Base-by-base conservation (phyloP, 2,888 invertebrate species). In the Belgica antarctica region DNA sequence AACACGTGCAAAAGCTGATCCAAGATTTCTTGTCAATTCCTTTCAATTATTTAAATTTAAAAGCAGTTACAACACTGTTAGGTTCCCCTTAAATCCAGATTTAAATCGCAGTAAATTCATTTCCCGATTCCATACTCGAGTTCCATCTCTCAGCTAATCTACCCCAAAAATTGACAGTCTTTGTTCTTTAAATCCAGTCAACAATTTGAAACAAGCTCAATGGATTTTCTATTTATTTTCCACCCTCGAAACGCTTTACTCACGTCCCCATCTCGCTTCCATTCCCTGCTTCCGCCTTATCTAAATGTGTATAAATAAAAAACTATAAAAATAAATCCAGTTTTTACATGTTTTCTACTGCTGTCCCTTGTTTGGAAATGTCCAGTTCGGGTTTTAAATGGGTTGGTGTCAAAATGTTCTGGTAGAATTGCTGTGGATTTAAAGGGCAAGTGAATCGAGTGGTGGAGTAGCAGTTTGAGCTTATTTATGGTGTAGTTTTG, bases 171-270 rank as follows among this genome's bases (percentile, higher is more conserved):
- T 41, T 41, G 41, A 41, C 41, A 41, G 41, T 41, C 41, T 12
- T 12, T 41, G 41, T 41, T n/a, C 41, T 41, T 10, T 41, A 41
- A 41, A 41, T 41, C 41, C 41, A 41, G 41, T 41, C 41, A 41
- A 41, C 41, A 41, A 41, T 41, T 41, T 41, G 41, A n/a, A 41
- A 41, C 41, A 41, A 41, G 41, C 41, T 41, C 41, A 41, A 41
- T 41, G 41, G 41, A 41, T 41, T 41, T 41, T 41, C 41, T n/a
- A n/a, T n/a, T n/a, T n/a, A n/a, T n/a, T n/a, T n/a, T n/a, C n/a
- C n/a, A n/a, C n/a, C n/a, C n/a, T n/a, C n/a, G n/a, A n/a, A n/a
- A n/a, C n/a, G n/a, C n/a, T n/a, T n/a, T n/a, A n/a, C n/a, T n/a
- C n/a, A n/a, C n/a, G n/a, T n/a, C n/a, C n/a, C n/a, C n/a, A n/a